phyloP scores from a whole-genome alignment of 1,140 invertebrate species.

The Heliothis subflexa region DNA sequence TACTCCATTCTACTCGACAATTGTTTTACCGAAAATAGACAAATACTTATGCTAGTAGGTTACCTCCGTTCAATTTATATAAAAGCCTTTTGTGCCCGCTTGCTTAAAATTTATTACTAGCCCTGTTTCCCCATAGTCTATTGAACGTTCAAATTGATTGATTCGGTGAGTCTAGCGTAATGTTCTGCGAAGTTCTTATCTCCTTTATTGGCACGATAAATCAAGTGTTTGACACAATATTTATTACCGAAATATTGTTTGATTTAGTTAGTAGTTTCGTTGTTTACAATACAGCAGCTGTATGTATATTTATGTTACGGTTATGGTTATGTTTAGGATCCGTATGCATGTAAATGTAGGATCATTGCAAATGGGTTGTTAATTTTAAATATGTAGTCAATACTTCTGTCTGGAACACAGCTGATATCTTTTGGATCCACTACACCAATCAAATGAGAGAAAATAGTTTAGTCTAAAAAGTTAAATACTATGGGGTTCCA shows the following conservation, averaged over 20 bases:
- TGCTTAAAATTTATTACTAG: not conserved
- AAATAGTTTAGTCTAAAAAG: too few species aligned
- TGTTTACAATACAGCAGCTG: not conserved
- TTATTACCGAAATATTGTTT: not conserved
- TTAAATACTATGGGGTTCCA: too few species aligned
- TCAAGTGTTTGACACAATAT: slow-evolving; percentile 11
- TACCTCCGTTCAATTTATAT: slow-evolving; percentile 21
- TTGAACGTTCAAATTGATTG: slow-evolving; percentile 33
- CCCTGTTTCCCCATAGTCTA: slow-evolving; percentile 3
- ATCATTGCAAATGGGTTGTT: not conserved
- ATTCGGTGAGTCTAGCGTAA: slow-evolving; percentile 22
- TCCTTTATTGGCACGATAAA: slow-evolving; percentile 16
- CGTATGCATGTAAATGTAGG: not conserved
- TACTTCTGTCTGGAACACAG: too few species aligned
- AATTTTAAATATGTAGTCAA: too few species aligned
- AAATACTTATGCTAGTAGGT: not conserved
- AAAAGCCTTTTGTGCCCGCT: slow-evolving; percentile 6
- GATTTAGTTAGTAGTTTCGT: not conserved
- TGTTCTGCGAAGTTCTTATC: slow-evolving; percentile 25
- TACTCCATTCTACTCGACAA: too few species aligned
- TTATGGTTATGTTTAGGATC: too few species aligned
- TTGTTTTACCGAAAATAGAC: too few species aligned
- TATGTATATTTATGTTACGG: not conserved
- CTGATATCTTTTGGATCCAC: too few species aligned
- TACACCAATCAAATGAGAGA: too few species aligned